These are phyloP conservation scores for Epizoanthus illoricatus DNA, from an alignment of 92 coral and sea anemone species.

Conservation along the genomic window DNA sequence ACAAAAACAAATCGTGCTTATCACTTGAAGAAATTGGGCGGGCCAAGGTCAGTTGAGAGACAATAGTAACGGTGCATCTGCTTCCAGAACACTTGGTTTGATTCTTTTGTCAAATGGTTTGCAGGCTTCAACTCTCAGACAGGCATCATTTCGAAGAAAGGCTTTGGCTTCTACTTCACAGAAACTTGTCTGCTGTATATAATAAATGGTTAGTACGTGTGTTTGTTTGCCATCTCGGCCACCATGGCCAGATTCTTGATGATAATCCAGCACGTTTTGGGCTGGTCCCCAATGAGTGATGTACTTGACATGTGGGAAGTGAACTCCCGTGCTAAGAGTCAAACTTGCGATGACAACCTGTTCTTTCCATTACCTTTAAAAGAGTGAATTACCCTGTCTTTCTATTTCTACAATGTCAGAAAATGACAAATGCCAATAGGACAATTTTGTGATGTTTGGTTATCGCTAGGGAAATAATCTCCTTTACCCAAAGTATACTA, in stretches of 20 bases:
- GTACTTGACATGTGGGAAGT: slow-evolving; percentile 30
- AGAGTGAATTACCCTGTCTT: slow-evolving; percentile 42
- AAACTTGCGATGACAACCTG: slow-evolving; percentile 39
- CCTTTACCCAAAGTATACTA: neutral
- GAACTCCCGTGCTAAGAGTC: slow-evolving; percentile 37
- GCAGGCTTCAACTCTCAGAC: slow-evolving; percentile 58
- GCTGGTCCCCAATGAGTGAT: slow-evolving; percentile 46
- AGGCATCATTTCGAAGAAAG: slow-evolving; percentile 52
- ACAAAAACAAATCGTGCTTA: slow-evolving; percentile 11
- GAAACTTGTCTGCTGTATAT: slow-evolving; percentile 48
- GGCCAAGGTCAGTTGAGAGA: neutral
- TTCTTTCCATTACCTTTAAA: slow-evolving; percentile 32
- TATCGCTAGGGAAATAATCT: slow-evolving; percentile 43
- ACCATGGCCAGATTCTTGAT: slow-evolving; percentile 33
- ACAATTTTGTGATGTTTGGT: slow-evolving; percentile 35
- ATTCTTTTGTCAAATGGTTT: slow-evolving; percentile 52
- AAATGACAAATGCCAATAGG: slow-evolving; percentile 56
- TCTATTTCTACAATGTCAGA: slow-evolving; percentile 42
- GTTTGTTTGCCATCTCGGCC: slow-evolving; percentile 36
- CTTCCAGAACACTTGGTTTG: slow-evolving; percentile 32
- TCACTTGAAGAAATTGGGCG: slow-evolving; percentile 45
- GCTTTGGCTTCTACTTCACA: slow-evolving; percentile 57
- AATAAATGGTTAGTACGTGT: slow-evolving; percentile 40
- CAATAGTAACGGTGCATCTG: neutral
- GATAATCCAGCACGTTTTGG: slow-evolving; percentile 36